Percentiles rank a stretch among this genome's conserved stretches.
Conservation (phyloP, 1,140 invertebrate genomes). For the Harlomillsia oculata region DNA sequence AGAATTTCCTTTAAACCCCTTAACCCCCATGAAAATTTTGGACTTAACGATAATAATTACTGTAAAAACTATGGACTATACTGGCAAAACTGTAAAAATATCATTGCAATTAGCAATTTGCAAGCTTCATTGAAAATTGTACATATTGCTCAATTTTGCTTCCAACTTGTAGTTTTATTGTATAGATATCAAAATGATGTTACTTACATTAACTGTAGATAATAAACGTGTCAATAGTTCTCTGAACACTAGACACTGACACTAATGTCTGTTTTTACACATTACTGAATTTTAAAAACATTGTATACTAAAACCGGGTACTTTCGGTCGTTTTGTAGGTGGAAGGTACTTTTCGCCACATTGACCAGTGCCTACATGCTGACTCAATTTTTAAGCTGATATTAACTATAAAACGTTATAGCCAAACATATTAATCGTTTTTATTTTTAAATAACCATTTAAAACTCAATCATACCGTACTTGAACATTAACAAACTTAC, state of each 20-base stretch:
- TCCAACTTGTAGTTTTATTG: neutral
- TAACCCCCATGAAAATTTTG: too few species aligned
- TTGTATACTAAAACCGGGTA: slow-evolving; percentile 6
- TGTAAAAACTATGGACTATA: too few species aligned
- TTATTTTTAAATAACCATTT: too few species aligned
- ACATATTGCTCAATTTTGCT: neutral
- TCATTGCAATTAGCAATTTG: too few species aligned
- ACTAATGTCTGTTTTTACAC: neutral
- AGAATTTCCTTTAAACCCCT: too few species aligned
- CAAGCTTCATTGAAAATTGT: neutral
- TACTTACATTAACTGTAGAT: neutral
- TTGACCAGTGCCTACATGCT: slow-evolving; percentile 16
- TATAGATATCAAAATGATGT: neutral
- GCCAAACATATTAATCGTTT: too few species aligned
- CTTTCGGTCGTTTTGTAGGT: slow-evolving; percentile 8
- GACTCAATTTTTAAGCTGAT: slow-evolving; percentile 17
- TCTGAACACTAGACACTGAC: neutral
- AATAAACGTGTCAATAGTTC: neutral
- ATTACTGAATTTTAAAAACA: neutral
- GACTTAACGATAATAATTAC: neutral
- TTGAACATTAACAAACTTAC: too few species aligned
- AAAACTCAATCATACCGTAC: too few species aligned
- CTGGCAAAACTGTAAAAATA: too few species aligned
- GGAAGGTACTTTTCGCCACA: slow-evolving; percentile 24
- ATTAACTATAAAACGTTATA: too few species aligned